Evolutionary conservation across 1,140 invertebrate genomes (phyloP), one percentile per base, ranked within the genome.

Genomic region (Thalassaphorura encarpata): DNA sequence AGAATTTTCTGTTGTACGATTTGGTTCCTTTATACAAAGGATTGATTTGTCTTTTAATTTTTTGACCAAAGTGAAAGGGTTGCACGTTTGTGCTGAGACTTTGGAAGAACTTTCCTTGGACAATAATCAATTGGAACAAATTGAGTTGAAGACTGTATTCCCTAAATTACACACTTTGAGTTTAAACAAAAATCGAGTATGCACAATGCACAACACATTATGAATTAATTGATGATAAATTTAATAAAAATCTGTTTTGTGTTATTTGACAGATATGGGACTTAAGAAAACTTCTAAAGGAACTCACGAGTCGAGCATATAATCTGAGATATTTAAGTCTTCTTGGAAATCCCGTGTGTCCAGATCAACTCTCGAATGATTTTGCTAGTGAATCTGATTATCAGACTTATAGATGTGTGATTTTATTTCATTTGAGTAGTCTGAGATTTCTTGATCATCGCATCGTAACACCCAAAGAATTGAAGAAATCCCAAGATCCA

Each of bases 141-240:
- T 65, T 3, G 59, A 59, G 4, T 42, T 65, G 13, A 29, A 28
- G 19, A 27, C 47, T 47, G 27, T 46, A 8, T 65, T 65, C 45
- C 54, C 60, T 4, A 54, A 58, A 51, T 46, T 65, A 18, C 56
- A 65, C 26, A 65, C 63, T 23, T 28, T 65, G 3, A 56, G 52
- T n/a, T 16, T 61, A 5, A 65, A 65, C 27, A 65, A 65, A 52
- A 65, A 65, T 48, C 33, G 36, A 33, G 63, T 64, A 54, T 27
- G 31, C n/a, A 54, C 27, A 29, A 31, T 19, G 33, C 19, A 45
- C 36, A 40, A 11, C 21, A 23, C 15, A 56, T 52, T 49, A 21
- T 8, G 27, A 41, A 51, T 36, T 48, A 51, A 42, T 45, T n/a
- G n/a, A n/a, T n/a, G n/a, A n/a, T n/a, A n/a, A n/a, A n/a, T 11